Percentiles rank a stretch among this genome's conserved stretches.
phyloP scores from a whole-genome alignment of 1,140 invertebrate species.

The Sweltsa coloradensis region DNA sequence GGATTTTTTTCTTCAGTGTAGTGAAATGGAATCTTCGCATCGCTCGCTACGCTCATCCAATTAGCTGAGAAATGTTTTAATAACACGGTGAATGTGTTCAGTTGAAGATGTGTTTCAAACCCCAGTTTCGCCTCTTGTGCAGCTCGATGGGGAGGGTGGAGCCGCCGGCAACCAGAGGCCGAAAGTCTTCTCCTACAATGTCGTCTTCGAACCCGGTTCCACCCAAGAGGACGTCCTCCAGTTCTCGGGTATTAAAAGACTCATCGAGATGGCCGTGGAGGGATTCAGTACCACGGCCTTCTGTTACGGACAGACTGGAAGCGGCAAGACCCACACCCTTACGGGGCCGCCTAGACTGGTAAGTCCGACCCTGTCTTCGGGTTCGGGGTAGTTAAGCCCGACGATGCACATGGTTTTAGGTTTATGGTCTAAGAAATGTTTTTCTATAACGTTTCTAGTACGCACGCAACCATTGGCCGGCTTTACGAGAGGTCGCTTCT shows the following conservation, averaged over 20 bases:
- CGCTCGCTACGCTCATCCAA: too few relatives aligned
- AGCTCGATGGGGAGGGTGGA: conserved; percentile 21
- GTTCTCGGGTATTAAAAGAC: conserved; percentile 58
- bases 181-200: conserved; percentile 73
- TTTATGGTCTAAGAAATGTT: too few relatives aligned
- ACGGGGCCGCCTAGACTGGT: conserved; percentile 82
- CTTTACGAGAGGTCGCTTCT: too few relatives aligned
- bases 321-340: conserved; percentile 91
- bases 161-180: conserved; percentile 42
- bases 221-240: conserved; percentile 54
- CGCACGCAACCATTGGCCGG: too few relatives aligned
- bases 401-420: too few relatives aligned
- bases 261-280: conserved; percentile 85
- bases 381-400: too few relatives aligned
- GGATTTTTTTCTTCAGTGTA: too few relatives aligned
- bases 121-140: conserved; percentile 5
- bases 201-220: conserved; percentile 78
- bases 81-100: neutral
- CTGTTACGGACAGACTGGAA: conserved; percentile 95
- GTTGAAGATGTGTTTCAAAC: neutral
- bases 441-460: too few relatives aligned
- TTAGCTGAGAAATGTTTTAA: neutral
- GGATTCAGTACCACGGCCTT: conserved; percentile 88
- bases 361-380: too few relatives aligned
- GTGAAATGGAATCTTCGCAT: too few relatives aligned